These are phyloP conservation scores for Tiliacea citrago DNA, from an alignment of 2,888 invertebrate genomes.

Conservation along the genomic window DNA sequence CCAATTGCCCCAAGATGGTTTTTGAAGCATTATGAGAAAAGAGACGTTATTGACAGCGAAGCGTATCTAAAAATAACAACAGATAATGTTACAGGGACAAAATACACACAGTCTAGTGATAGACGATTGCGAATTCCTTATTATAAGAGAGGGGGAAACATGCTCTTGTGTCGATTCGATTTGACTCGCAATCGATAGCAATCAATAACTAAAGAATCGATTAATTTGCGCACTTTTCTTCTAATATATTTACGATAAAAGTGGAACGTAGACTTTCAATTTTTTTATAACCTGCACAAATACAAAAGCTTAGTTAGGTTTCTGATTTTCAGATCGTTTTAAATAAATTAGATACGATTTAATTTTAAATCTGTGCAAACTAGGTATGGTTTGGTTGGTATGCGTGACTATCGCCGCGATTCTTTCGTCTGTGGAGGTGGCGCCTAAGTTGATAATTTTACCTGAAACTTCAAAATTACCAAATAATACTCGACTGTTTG, in stretches of 20 bases:
- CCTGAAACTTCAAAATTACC: not conserved
- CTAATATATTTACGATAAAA: not conserved
- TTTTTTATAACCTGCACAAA: not conserved
- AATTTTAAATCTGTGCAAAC: not conserved
- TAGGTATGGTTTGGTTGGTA: not conserved
- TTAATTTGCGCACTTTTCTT: not conserved
- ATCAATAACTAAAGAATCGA: not conserved
- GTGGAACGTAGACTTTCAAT: not conserved
- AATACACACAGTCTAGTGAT: constrained; percentile 80
- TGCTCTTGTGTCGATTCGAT: not conserved
- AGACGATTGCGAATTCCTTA: constrained; percentile 54
- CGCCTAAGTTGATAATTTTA: not conserved
- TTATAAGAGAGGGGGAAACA: not conserved
- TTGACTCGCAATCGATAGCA: not conserved
- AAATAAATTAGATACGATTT: not conserved
- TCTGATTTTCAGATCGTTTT: not conserved
- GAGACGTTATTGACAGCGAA: constrained; percentile 59
- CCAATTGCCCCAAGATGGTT: constrained; percentile 61
- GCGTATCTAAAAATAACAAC: constrained; percentile 72
- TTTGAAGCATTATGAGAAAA: constrained; percentile 47
- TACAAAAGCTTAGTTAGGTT: not conserved
- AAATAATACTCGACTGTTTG: not conserved
- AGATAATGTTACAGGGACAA: constrained; percentile 77
- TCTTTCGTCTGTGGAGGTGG: too few species aligned
- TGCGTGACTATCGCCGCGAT: too few species aligned